These are phyloP conservation scores for Amphimedon queenslandica DNA, from an alignment of 37 sponge, comb jelly and placozoan genomes.

Conservation along the genomic window DNA sequence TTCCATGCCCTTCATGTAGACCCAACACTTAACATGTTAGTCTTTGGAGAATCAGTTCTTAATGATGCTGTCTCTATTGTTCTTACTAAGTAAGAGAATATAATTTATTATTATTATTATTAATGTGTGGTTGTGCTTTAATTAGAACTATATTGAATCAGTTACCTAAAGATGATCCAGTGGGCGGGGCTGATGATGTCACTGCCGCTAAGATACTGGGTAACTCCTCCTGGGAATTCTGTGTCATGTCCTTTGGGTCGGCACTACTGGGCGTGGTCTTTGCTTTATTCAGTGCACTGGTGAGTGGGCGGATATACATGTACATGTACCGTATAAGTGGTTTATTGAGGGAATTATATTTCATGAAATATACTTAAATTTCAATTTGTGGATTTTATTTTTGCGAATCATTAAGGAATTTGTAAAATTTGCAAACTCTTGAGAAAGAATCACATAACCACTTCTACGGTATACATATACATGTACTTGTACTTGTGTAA, in stretches of 20 bases:
- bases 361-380: too few relatives aligned
- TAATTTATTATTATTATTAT: too few relatives aligned
- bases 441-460: too few relatives aligned
- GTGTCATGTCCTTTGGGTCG: constrained; percentile 80
- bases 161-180: background rate
- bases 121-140: background rate
- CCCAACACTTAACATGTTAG: constrained; percentile 93
- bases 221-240: constrained; percentile 71
- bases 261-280: constrained; percentile 72
- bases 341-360: too few relatives aligned
- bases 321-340: too few relatives aligned
- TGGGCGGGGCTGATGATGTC: background rate
- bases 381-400: too few relatives aligned
- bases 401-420: too few relatives aligned
- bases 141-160: constrained; percentile 44
- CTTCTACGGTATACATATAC: background rate
- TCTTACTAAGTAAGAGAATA: constrained; percentile 79
- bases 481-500: background rate
- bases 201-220: constrained; percentile 29
- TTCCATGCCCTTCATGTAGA: constrained; percentile 92
- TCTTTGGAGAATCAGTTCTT: constrained; percentile 97
- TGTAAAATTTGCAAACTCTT: too few relatives aligned
- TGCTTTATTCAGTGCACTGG: constrained; percentile 84
- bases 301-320: constrained; percentile 5
- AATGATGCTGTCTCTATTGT: constrained; percentile 98